These are phyloP conservation scores for Tricholaema leucomelas DNA, from an alignment of 2,113 vertebrate species.

Conservation along the genomic window DNA sequence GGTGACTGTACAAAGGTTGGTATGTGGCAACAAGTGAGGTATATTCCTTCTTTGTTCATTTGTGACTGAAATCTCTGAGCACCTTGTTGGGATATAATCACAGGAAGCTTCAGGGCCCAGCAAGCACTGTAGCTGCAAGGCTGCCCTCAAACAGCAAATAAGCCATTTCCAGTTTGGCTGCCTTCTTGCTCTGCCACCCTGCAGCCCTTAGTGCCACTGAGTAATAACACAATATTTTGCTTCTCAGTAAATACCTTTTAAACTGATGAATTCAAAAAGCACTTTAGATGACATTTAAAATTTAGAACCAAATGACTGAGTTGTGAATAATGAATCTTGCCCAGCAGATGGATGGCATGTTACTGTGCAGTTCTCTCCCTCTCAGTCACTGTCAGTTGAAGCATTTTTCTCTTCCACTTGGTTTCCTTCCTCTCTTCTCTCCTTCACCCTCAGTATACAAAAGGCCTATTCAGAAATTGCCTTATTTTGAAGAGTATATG, in stretches of 20 bases:
- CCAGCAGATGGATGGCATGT: conserved; percentile 34
- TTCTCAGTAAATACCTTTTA: conserved; percentile 49
- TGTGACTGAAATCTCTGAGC: not conserved
- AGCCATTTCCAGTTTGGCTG: not conserved
- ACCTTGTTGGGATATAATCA: not conserved
- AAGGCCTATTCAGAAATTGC: not conserved
- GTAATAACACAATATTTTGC: not conserved
- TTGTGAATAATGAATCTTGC: conserved; percentile 39
- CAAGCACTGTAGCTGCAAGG: not conserved
- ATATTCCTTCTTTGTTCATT: not conserved
- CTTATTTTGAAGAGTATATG: conserved; percentile 3
- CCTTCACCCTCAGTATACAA: not conserved
- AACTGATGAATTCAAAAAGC: conserved; percentile 46
- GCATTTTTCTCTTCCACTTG: conserved; percentile 26
- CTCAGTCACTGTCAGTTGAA: conserved; percentile 54
- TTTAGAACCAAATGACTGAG: conserved; percentile 39
- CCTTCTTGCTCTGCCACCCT: not conserved
- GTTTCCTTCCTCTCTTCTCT: not conserved
- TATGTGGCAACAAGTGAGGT: not conserved
- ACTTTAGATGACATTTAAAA: conserved; percentile 50
- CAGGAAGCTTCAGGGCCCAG: not conserved
- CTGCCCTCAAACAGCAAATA: not conserved
- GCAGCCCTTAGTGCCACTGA: not conserved
- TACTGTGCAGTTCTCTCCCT: not conserved
- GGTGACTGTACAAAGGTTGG: not conserved